Evolutionary conservation across 2,888 invertebrate species (phyloP), one percentile per base, ranked within the genome.

Genomic region (Eupithecia exiguata): DNA sequence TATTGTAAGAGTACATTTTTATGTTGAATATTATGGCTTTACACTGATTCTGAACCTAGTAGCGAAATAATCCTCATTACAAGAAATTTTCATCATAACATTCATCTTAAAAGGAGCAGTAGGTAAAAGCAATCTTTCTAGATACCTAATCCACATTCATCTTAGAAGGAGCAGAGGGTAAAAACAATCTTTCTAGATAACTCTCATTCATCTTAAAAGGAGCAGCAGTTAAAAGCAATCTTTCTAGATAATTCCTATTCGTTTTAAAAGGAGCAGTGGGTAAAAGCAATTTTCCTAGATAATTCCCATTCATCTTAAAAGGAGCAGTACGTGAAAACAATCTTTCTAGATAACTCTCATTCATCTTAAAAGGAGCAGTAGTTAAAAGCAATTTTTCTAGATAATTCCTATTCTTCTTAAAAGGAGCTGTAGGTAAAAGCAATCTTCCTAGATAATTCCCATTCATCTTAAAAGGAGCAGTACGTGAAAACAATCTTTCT

Each of bases 1-100:
- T 71, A 73, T 73, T 76, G 66, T 72, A 67, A 53, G 58, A 43
- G 62, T 74, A 58, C 25, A 40, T 66, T 38, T 71, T 67, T 67
- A 66, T 67, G 68, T 67, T 36, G 35, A n/a, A 70, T 30, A 62
- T 61, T 63, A 68, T 46, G 21, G 43, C 61, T 53, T 66, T 36
- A 61, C 35, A 68, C 30, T 61, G 61, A 68, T 67, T 71, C 43
- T 49, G 30, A 49, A 36, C 49, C 5, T 25, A 58, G 18, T 69
- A 58, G 58, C 25, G 5, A 58, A 58, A 58, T 58, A 25, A 25
- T 58, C n/a, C 14, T 58, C 5, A 58, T 25, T 25, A 58, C 21
- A 5, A 1, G 25, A 14, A 58, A 58, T 58, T 58, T 12, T 30
- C 30, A 30, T 30, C 30, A 3, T 30, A 30, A 53, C 21, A 53